phyloP scores from a whole-genome alignment of 2,113 vertebrate species.

The Dryoscopus gambensis region DNA sequence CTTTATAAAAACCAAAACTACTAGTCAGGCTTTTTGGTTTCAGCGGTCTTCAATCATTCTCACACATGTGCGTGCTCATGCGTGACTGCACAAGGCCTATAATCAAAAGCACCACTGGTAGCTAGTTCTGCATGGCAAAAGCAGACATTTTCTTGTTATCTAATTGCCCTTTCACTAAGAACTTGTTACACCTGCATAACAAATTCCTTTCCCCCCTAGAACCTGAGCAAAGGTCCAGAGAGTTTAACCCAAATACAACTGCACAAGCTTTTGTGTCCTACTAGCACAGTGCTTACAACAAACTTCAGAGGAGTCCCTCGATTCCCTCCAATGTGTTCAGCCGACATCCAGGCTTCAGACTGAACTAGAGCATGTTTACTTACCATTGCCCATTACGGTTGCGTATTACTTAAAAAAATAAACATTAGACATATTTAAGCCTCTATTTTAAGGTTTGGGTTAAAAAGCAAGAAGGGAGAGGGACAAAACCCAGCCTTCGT shows the following conservation, averaged over 20 bases:
- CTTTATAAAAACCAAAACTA: neutral
- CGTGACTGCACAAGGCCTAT: neutral
- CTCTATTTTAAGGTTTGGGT: neutral
- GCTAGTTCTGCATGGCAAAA: neutral
- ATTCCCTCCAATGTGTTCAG: neutral
- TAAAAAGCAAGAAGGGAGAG: neutral
- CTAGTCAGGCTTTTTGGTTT: neutral
- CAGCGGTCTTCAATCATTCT: neutral
- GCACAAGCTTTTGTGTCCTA: neutral
- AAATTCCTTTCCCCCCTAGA: neutral
- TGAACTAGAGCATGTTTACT: neutral
- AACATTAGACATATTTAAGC: neutral
- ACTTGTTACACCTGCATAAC: neutral
- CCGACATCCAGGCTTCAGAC: neutral
- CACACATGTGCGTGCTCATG: fast-evolving
- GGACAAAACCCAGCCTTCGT: neutral
- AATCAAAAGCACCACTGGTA: neutral
- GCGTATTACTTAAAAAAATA: neutral
- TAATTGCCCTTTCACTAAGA: neutral
- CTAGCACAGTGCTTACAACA: neutral
- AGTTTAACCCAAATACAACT: neutral
- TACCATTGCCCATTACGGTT: neutral
- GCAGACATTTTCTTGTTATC: neutral
- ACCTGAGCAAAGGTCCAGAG: neutral
- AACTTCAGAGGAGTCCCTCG: neutral